Evolutionary conservation across 2,113 vertebrate genomes (phyloP), one percentile per base, ranked within the genome.

Genomic region (Seriola rivoliana): DNA sequence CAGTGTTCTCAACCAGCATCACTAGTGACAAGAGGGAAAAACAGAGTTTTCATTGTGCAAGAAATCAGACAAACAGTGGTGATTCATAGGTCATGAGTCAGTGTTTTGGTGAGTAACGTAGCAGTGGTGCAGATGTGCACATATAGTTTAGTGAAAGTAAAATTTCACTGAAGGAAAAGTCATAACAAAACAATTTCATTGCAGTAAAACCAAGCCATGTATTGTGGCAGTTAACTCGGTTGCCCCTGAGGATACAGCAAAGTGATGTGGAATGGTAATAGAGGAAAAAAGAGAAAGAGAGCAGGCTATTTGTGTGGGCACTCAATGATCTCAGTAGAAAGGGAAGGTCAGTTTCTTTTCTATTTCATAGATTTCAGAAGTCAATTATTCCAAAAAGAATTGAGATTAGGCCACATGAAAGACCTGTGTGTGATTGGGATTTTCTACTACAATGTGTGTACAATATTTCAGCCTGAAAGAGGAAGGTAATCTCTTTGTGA

Each of bases 181-280:
- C 62, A 78, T 76, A 59, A 60, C 34, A 65, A 86, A 82, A 25
- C 54, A 59, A 69, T 72, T 78, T 75, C 3, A 62, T 69, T 54
- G 55, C 59, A 64, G 65, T 64, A 50, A 66, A 81, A 69, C 34
- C n/a, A 66, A 54, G 25, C 48, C 58, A 70, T 54, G 29, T 25
- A 57, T 46, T 62, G 54, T 34, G 58, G 38, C 60, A 40, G 48
- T 68, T 71, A 34, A 50, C 76, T 70, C 52, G 19, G 63, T 55
- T 71, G 73, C 77, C 84, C 77, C 58, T 2, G 13, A 83, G 82
- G 59, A 72, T 50, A 68, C 5, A 64, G 74, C 68, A 64, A 67
- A 81, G 52, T 65, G 62, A 68, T 75, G 67, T 63, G 19, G 12
- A 75, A 73, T 25, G 46, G 57, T 36, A 59, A 32, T 16, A 65